A percentile compares a stretch with the other conserved stretches of the same genome.
phyloP scores from a whole-genome alignment of 1,140 invertebrate genomes.

The Neuroterus valhalla region DNA sequence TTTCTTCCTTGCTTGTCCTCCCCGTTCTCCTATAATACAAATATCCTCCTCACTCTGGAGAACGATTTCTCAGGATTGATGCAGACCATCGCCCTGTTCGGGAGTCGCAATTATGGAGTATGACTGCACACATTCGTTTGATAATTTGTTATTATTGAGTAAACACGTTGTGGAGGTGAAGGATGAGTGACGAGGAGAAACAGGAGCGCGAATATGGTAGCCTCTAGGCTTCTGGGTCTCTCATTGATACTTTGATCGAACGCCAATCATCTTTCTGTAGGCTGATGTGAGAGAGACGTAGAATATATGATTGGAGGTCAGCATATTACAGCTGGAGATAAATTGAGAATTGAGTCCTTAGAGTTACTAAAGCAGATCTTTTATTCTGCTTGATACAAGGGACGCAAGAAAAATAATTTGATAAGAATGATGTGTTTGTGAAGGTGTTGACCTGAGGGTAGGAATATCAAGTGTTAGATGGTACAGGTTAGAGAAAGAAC shows the following conservation, averaged over 20 bases:
- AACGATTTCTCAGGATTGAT: conserved; percentile 8
- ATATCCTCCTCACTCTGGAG: not conserved
- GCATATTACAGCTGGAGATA: no score
- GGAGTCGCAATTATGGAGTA: conserved; percentile 72
- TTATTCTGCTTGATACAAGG: no score
- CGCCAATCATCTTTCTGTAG: not conserved
- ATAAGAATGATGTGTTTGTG: no score
- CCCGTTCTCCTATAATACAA: conserved; percentile 41
- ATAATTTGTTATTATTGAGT: conserved; percentile 72
- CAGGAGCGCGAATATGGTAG: conserved; percentile 1
- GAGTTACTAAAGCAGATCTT: no score
- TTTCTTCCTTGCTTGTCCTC: conserved; percentile 50
- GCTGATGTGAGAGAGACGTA: not conserved
- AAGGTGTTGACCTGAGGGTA: no score
- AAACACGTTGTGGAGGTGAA: conserved; percentile 59
- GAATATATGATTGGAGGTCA: no score
- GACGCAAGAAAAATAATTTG: no score
- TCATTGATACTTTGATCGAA: not conserved
- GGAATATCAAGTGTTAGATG: no score
- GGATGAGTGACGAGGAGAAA: conserved; percentile 48
- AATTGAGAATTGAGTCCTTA: no score
- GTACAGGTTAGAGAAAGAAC: no score
- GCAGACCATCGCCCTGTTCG: conserved; percentile 42
- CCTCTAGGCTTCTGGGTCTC: not conserved
- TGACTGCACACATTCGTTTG: conserved; percentile 71